phyloP scores from a whole-genome alignment of 2,888 invertebrate species.

The Sphaeridia pumilis region DNA sequence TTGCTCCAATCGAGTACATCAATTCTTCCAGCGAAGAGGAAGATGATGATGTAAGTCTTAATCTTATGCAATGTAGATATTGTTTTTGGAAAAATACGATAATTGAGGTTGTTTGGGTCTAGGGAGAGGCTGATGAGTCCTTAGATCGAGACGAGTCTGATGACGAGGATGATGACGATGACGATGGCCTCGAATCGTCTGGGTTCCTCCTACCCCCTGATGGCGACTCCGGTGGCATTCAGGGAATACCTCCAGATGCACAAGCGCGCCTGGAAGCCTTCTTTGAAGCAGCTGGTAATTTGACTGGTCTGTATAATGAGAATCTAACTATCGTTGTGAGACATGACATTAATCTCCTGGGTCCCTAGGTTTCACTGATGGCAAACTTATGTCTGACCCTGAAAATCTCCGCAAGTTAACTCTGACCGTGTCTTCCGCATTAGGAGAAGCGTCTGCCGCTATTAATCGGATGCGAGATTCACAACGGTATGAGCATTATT shows the following conservation, averaged over 20 bases:
- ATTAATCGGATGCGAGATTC: slow-evolving; percentile 75
- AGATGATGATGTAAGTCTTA: slow-evolving; percentile 12
- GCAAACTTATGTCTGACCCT: slow-evolving; percentile 74
- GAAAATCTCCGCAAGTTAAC: slow-evolving; percentile 76
- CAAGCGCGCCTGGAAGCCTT: slow-evolving; percentile 84
- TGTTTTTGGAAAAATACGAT: neutral
- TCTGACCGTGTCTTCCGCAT: slow-evolving; percentile 80
- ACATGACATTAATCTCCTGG: neutral
- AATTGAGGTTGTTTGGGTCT: neutral
- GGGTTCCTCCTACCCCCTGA: slow-evolving; percentile 34
- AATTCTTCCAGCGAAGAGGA: slow-evolving; percentile 10
- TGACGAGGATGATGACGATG: slow-evolving; percentile 34
- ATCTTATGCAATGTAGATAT: too few species aligned
- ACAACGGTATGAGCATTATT: slow-evolving; percentile 28
- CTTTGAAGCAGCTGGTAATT: slow-evolving; percentile 74
- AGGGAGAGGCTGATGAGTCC: slow-evolving; percentile 33
- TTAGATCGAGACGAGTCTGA: slow-evolving; percentile 34
- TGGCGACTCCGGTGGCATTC: slow-evolving; percentile 36
- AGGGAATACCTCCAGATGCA: slow-evolving; percentile 56
- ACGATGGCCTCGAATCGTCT: slow-evolving; percentile 33
- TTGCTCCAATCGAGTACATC: slow-evolving; percentile 8
- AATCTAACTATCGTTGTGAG: neutral
- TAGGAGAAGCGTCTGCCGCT: slow-evolving; percentile 94
- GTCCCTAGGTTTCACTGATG: slow-evolving; percentile 46
- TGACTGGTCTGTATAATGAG: neutral